Base-by-base conservation (phyloP, 2,797 vertebrate species). In the Parambassis ranga region DNA sequence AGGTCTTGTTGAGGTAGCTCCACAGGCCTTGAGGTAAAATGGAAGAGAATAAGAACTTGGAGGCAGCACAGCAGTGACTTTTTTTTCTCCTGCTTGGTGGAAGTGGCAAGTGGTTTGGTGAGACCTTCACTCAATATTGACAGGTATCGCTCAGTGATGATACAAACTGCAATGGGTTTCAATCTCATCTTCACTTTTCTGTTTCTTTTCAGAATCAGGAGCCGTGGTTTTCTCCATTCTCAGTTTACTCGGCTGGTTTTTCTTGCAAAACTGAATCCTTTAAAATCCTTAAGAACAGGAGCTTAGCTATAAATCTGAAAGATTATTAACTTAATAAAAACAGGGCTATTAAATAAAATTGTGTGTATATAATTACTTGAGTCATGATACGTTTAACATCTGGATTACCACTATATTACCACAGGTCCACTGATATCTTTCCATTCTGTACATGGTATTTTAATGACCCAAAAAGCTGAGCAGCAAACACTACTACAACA, bases 21-120 rank as follows among this genome's bases (percentile, higher is more conserved):
- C 65, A 72, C 39, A 55, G 49, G 66, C 75, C 74, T 83, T 66
- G 39, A 81, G 67, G 56, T 80, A 83, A 85, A 87, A 86, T 82
- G 51, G 78, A 78, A 61, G 31, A 65, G 71, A 83, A 83, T 75
- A 51, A 67, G 62, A 72, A 74, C 68, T 73, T 75, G 62, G 52
- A 59, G 47, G 62, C 28, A 52, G 49, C 44, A 70, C 22, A 70
- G 51, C 65, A 60, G 64, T 33, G 41, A 19, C 48, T 50, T 65
- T 72, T 67, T 44, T 24, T 23, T 26, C 33, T 46, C 11, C 41
- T 16, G 7, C 26, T 42, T 22, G 41, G 15, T 50, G 23, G 30
- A 75, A 58, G 36, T 48, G 51, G 27, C 43, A 61, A 51, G 39
- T 24, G 16, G 36, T 77, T 74, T 56, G 37, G 38, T 67, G 55